Evolutionary conservation across 1,140 invertebrate genomes (phyloP), one percentile per base, ranked within the genome.

Genomic region (Coelopa frigida): DNA sequence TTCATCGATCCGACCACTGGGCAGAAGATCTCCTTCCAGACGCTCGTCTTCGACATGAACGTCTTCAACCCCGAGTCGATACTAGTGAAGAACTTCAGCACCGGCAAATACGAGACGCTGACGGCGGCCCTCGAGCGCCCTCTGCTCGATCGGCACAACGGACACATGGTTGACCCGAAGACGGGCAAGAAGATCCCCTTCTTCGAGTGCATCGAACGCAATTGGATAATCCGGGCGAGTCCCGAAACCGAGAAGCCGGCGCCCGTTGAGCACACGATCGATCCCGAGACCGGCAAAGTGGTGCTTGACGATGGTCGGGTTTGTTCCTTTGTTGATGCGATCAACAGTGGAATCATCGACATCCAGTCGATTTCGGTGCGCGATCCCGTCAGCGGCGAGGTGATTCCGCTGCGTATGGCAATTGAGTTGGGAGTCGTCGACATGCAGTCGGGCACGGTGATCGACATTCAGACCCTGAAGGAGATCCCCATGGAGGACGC

Each of bases 121-220:
- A 72, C 79, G 44, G 79, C 83, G 61, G 89, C 89, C 5, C 74
- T 94, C 17, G 75, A 82, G 41, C 74, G 77, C 51, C 81, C 81
- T 3, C 62, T 91, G 15, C 76, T 94, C 40, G 84, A 93, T 69
- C 77, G 79, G 60, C 78, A 81, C 46, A 78, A 79, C 1, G 88
- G 88, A 7, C 78, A 87, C 54, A 84, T 92, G 78, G 79, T 90
- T 4, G 85, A 94, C 73, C 81, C 82, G 8, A 83, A 83, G 66
- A 86, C 80, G 18, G 87, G 88, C 7, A 82, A 84, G 61, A 77
- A 81, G 40, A 78, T 93, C 31, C 78, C 85, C 5, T 89, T 94
- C 69, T 83, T 90, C 70, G 85, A 92, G 61, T 90, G 89, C 49
- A 76, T 92, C 27, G 78, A 84, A 57, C 68, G 79, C 32, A 77